phyloP scores from a whole-genome alignment of 1,140 invertebrate genomes.

The Papilio polytes region DNA sequence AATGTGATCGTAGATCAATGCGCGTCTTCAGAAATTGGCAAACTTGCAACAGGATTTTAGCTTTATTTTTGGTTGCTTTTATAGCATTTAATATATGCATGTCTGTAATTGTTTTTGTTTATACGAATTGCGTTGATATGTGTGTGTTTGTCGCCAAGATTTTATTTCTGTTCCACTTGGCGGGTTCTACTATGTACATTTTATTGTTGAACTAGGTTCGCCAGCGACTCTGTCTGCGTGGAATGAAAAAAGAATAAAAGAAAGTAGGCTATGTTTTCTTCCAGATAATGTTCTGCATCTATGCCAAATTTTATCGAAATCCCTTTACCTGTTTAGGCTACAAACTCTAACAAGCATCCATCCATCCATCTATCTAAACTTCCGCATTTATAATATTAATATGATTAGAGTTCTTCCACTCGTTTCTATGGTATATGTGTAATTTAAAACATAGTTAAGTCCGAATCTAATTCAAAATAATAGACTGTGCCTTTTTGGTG shows the following conservation, averaged over 20 bases:
- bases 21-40: constrained; percentile 34
- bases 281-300: no score
- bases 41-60: not conserved
- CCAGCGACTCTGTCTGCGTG: no score
- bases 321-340: no score
- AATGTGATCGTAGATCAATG: constrained; percentile 20
- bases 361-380: no score
- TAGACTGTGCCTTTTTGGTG: not conserved
- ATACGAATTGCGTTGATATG: not conserved
- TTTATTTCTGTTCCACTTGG: constrained; percentile 26
- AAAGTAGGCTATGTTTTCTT: no score
- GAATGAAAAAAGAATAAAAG: no score
- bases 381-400: no score
- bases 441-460: not conserved
- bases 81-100: constrained; percentile 13
- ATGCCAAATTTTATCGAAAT: no score
- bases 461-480: not conserved
- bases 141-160: constrained; percentile 8
- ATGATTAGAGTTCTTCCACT: no score
- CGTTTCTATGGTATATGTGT: not conserved
- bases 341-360: no score
- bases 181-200: not conserved
- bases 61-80: not conserved
- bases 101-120: constrained; percentile 23
- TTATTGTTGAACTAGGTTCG: not conserved